Percentiles rank a stretch among this genome's conserved stretches.
These are phyloP conservation scores for Vollenhovia emeryi DNA, from an alignment of 1,140 invertebrate species.

Conservation along the genomic window DNA sequence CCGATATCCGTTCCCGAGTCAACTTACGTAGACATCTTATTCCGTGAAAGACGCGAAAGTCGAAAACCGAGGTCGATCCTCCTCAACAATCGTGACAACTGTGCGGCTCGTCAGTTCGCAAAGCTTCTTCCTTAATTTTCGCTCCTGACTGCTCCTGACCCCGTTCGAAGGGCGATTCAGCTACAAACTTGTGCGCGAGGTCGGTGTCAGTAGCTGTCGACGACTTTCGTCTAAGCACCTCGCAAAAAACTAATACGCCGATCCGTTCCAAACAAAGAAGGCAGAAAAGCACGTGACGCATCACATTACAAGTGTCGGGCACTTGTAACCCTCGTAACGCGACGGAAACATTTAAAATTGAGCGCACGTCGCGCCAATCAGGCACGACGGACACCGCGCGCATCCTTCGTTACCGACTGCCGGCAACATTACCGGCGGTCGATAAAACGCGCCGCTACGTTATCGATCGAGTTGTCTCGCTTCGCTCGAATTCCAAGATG, in stretches of 20 bases:
- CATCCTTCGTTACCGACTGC: neutral
- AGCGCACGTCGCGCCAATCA: neutral
- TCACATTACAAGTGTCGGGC: neutral
- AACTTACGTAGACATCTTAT: neutral
- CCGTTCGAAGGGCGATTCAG: no score
- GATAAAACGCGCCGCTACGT: neutral
- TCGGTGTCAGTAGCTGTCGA: no score
- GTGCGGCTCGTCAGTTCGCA: neutral
- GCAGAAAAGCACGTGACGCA: neutral
- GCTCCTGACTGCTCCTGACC: no score
- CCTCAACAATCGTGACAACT: neutral
- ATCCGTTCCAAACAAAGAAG: no score
- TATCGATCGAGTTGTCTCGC: neutral
- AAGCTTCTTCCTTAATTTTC: no score
- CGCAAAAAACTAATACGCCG: no score
- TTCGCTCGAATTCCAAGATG: neutral
- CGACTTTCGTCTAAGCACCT: no score
- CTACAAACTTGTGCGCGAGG: no score
- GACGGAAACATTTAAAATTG: constrained; percentile 6
- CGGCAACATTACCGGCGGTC: no score
- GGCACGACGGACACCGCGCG: no score
- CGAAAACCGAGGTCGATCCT: neutral
- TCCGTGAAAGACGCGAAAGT: neutral
- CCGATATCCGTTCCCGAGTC: neutral
- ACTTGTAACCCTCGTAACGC: neutral